Percentiles rank a stretch among this genome's conserved stretches.
These are phyloP conservation scores for Rutpela maculata DNA, from an alignment of 2,888 invertebrate genomes.

Conservation along the genomic window DNA sequence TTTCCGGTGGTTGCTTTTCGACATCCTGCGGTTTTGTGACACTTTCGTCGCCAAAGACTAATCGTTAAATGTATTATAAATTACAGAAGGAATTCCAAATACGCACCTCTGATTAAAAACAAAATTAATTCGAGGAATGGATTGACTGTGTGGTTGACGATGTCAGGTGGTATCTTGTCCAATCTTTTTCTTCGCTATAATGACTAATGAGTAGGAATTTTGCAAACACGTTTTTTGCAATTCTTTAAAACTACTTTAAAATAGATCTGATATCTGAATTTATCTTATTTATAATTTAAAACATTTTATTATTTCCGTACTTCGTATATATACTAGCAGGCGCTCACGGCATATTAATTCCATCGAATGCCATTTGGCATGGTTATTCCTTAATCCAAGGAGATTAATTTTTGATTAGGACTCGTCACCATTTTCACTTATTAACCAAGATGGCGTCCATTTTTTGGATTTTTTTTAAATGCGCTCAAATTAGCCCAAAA, in stretches of 20 bases:
- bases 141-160: conserved; percentile 1
- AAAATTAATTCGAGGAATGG: conserved; percentile 3
- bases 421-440: too few relatives aligned
- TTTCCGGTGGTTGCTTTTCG: conserved; percentile 40
- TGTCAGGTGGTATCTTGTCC: background rate
- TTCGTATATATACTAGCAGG: too few relatives aligned
- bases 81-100: conserved; percentile 7
- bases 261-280: background rate
- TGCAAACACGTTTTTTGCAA: background rate
- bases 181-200: background rate
- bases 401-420: too few relatives aligned
- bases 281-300: too few relatives aligned
- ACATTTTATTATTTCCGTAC: too few relatives aligned
- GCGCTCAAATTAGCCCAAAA: too few relatives aligned
- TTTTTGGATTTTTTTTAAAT: too few relatives aligned
- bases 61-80: conserved; percentile 8
- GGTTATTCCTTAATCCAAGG: too few relatives aligned
- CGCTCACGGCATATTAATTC: too few relatives aligned
- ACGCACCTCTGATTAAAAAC: conserved; percentile 1
- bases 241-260: background rate
- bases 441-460: too few relatives aligned
- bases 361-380: too few relatives aligned
- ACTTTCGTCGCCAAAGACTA: conserved; percentile 23
- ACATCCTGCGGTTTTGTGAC: conserved; percentile 32
- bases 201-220: background rate